Conservation (phyloP, 2,797 vertebrate genomes). For the Arrhamphus sclerolepis region DNA sequence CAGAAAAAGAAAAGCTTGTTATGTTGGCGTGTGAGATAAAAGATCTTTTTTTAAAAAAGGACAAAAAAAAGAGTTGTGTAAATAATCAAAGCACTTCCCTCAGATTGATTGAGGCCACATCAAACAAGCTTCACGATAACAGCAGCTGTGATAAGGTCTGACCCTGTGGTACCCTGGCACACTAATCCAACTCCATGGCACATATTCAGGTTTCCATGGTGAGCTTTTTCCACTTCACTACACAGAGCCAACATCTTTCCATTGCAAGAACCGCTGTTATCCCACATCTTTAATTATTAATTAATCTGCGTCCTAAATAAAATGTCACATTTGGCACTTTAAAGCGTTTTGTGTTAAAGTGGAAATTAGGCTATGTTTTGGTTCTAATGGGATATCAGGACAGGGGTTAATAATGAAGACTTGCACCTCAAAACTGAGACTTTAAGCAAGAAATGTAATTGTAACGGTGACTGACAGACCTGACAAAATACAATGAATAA, state of each 20-base stretch:
- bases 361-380: neutral
- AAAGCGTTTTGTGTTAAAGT: constrained; percentile 10
- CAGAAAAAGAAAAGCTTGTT: neutral
- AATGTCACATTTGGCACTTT: neutral
- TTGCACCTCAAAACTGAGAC: neutral
- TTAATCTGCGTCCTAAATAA: constrained; percentile 8
- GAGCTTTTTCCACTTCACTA: constrained; percentile 56
- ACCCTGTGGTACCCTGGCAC: constrained; percentile 55
- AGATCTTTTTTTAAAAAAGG: neutral
- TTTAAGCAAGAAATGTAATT: neutral
- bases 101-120: constrained; percentile 44
- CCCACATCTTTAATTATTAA: constrained; percentile 4
- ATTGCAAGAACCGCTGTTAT: constrained; percentile 11
- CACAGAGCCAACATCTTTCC: constrained; percentile 41
- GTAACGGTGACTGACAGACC: no score
- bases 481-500: neutral
- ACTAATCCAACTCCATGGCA: constrained; percentile 59
- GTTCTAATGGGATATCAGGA: neutral
- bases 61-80: no score
- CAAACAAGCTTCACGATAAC: constrained; percentile 41
- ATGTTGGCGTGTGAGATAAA: neutral
- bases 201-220: constrained; percentile 67
- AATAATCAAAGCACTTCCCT: constrained; percentile 34
- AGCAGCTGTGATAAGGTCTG: constrained; percentile 57
- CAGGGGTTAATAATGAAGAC: neutral